Conservation (phyloP, 2,797 vertebrate species). For the Hafferia zeledoni region DNA sequence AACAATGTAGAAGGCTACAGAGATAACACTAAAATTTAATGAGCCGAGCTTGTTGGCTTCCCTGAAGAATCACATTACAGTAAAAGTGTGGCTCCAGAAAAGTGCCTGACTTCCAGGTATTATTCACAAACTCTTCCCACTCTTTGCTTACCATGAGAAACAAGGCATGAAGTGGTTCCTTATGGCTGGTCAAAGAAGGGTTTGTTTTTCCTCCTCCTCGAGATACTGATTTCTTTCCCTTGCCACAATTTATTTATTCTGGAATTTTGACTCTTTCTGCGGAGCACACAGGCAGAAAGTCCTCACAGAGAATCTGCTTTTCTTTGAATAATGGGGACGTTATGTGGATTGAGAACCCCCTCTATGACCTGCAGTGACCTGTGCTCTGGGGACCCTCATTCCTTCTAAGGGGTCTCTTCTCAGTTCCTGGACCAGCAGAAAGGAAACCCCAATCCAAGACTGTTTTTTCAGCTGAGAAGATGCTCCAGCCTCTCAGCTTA, state of each 20-base stretch:
- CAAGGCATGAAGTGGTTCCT: background rate
- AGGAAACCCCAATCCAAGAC: background rate
- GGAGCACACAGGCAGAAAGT: background rate
- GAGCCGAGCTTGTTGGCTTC: constrained; percentile 54
- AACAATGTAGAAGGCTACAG: constrained; percentile 51
- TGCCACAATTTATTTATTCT: background rate
- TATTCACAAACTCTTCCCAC: background rate
- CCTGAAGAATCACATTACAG: constrained; percentile 21
- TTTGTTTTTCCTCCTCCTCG: background rate
- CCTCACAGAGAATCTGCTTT: background rate
- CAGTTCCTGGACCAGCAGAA: background rate
- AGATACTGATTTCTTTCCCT: background rate
- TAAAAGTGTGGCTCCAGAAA: background rate
- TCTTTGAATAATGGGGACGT: background rate
- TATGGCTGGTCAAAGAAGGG: background rate
- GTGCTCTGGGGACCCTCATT: background rate
- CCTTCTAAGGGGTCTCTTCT: background rate
- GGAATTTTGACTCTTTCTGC: background rate
- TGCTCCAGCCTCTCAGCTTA: background rate
- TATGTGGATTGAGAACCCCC: background rate
- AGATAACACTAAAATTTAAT: constrained; percentile 53
- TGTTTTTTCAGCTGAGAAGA: background rate
- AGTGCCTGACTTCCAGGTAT: background rate
- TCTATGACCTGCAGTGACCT: background rate
- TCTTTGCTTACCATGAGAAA: background rate